A percentile compares a stretch with the other conserved stretches of the same genome.
These are phyloP conservation scores for Phoenicopterus ruber DNA, from an alignment of 2,113 vertebrate species.

Conservation along the genomic window DNA sequence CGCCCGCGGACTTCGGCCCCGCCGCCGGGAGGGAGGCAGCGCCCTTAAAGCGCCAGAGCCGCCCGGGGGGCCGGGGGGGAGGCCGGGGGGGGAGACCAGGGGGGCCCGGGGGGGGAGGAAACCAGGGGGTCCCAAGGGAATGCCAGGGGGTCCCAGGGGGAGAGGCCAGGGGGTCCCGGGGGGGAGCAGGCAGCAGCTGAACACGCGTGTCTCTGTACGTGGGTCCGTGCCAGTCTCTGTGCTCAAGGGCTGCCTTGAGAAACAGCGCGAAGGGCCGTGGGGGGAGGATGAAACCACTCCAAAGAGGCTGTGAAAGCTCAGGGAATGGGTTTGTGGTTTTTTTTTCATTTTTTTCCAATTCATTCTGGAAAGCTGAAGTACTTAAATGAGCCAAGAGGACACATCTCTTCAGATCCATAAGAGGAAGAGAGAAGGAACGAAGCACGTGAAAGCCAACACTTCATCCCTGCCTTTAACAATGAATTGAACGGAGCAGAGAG, in stretches of 20 bases:
- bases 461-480: not conserved
- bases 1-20: not conserved
- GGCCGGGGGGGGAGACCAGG: not conserved
- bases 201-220: fast-evolving
- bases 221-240: fast-evolving
- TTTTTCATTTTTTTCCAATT: not conserved
- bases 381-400: not conserved
- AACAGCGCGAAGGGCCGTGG: fast-evolving
- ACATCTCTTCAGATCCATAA: not conserved
- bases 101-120: not conserved
- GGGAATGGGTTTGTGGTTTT: too few relatives aligned
- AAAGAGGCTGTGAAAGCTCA: not conserved
- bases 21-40: not conserved
- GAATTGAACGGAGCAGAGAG: not conserved
- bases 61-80: fast-evolving
- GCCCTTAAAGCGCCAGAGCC: not conserved
- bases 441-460: not conserved
- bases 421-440: not conserved
- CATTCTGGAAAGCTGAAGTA: not conserved
- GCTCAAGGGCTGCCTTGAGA: not conserved
- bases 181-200: not conserved
- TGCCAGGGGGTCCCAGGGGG: too few relatives aligned
- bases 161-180: fast-evolving
- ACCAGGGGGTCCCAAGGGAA: too few relatives aligned
- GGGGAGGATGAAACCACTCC: not conserved